Evolutionary conservation across 2,113 vertebrate genomes (phyloP).

Genomic region (Fregetta grallaria): DNA sequence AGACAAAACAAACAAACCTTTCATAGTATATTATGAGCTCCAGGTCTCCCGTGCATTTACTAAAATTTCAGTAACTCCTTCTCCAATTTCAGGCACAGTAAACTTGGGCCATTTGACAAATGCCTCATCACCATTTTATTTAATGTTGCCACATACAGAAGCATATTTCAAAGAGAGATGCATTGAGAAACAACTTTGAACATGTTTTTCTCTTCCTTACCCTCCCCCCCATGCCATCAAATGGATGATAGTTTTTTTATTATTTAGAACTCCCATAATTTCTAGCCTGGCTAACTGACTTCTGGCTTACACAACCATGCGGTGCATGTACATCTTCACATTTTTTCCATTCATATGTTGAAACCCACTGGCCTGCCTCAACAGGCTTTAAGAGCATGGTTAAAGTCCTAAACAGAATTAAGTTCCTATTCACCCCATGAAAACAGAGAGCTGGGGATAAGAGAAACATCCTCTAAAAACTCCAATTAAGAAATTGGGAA

Average conservation of each 20-base stretch:
- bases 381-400: not conserved
- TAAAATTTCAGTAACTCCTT: not conserved
- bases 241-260: not conserved
- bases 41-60: not conserved
- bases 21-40: not conserved
- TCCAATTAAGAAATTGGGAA: not conserved
- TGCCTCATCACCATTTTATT: not conserved
- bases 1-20: slow-evolving; percentile 39
- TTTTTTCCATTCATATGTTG: not conserved
- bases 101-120: not conserved
- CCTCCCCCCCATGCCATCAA: not conserved
- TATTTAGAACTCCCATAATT: not conserved
- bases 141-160: not conserved
- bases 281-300: not conserved
- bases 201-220: not conserved
- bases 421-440: not conserved
- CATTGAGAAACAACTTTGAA: not conserved
- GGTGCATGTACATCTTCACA: not conserved
- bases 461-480: not conserved
- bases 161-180: not conserved
- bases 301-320: not conserved
- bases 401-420: not conserved
- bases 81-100: not conserved
- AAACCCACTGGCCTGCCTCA: not conserved
- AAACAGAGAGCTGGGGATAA: not conserved